phyloP scores from a whole-genome alignment of 2,113 vertebrate genomes.

The Oreocharis arfaki region DNA sequence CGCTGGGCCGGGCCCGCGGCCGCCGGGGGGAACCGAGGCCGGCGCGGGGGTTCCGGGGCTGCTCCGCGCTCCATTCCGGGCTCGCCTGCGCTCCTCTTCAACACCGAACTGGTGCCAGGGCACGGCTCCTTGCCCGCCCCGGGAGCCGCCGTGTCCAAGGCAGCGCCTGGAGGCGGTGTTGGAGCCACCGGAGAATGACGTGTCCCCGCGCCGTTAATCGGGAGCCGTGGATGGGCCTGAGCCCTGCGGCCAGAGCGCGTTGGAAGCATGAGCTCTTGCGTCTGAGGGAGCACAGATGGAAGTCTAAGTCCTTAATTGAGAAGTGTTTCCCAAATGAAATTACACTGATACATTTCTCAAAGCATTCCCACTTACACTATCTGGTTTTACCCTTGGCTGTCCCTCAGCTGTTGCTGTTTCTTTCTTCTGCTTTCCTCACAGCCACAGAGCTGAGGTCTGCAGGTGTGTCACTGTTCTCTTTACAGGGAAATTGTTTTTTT shows the following conservation, averaged over 20 bases:
- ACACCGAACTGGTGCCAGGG: not conserved
- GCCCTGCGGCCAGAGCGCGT: not conserved
- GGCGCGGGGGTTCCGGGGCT: not conserved
- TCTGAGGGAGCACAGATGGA: not conserved
- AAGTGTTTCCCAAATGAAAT: not conserved
- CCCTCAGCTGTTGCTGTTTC: not conserved
- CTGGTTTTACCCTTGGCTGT: not conserved
- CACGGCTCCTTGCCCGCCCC: not conserved
- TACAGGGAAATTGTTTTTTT: not conserved
- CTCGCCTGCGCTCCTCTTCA: not conserved
- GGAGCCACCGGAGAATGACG: not conserved
- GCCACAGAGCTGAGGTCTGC: not conserved
- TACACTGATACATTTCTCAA: not conserved
- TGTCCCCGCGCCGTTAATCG: not conserved
- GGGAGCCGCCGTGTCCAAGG: not conserved
- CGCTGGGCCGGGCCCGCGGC: not conserved
- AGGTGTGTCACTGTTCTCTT: fast-evolving
- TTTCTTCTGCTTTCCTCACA: not conserved
- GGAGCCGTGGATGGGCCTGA: too few species aligned
- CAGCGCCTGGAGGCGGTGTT: not conserved
- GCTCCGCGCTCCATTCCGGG: too few species aligned
- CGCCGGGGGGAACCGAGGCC: not conserved
- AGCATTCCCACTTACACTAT: fast-evolving
- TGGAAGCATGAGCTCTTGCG: fast-evolving
- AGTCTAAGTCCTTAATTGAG: not conserved